Percentiles rank a stretch among this genome's conserved stretches.
phyloP scores from a whole-genome alignment of 2,888 invertebrate genomes.

The Parnassius mnemosyne region DNA sequence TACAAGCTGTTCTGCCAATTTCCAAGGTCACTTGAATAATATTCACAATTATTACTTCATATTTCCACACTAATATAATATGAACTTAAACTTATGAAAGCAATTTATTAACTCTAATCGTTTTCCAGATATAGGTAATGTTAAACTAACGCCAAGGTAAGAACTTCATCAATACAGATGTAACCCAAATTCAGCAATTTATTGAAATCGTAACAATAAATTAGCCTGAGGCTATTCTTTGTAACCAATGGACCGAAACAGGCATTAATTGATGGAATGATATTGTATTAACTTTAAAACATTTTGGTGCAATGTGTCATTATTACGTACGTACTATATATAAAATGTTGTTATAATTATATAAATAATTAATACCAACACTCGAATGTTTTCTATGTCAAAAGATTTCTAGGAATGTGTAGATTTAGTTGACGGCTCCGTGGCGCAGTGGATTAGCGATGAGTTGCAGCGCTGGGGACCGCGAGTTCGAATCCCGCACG shows the following conservation, averaged over 20 bases:
- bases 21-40: slow-evolving; percentile 85
- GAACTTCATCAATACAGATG: slow-evolving; percentile 44
- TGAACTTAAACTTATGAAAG: too few species aligned
- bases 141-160: slow-evolving; percentile 28
- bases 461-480: too few species aligned
- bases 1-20: slow-evolving; percentile 95
- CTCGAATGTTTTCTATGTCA: too few species aligned
- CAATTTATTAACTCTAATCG: too few species aligned
- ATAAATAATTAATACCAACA: not conserved
- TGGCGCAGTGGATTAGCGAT: too few species aligned
- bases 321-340: slow-evolving; percentile 1
- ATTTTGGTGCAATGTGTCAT: slow-evolving; percentile 34
- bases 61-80: not conserved
- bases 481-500: too few species aligned
- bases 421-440: too few species aligned
- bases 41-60: not conserved
- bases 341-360: not conserved
- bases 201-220: slow-evolving; percentile 62
- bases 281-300: slow-evolving; percentile 62
- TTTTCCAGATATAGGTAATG: not conserved
- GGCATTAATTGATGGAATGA: slow-evolving; percentile 63
- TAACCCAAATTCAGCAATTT: slow-evolving; percentile 61
- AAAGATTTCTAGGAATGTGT: too few species aligned
- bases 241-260: slow-evolving; percentile 57
- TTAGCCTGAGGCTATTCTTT: slow-evolving; percentile 56